A percentile compares a stretch with the other conserved stretches of the same genome.
phyloP scores from a whole-genome alignment of 30 jellyfish, hydroid and myxozoan genomes.

The Aurelia aurita region DNA sequence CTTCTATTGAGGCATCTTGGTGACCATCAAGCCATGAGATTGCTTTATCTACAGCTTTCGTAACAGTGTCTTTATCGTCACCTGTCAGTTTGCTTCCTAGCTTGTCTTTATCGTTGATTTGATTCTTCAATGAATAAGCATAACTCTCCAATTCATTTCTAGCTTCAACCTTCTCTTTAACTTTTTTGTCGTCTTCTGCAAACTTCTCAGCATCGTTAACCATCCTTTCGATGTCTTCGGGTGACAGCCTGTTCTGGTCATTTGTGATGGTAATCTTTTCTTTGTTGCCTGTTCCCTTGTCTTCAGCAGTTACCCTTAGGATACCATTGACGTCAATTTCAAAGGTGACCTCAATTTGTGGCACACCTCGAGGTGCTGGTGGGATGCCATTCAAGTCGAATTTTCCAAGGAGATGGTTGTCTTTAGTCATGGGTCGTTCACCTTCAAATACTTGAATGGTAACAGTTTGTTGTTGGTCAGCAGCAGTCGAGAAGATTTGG shows the following conservation, averaged over 20 bases:
- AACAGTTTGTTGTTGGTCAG: slow-evolving; percentile 98
- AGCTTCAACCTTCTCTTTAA: slow-evolving; percentile 96
- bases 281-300: slow-evolving; percentile 98
- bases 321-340: slow-evolving; percentile 99
- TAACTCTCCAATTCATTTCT: slow-evolving; percentile 95
- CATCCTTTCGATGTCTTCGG: slow-evolving; percentile 99
- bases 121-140: slow-evolving; percentile 96
- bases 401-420: slow-evolving; percentile 98
- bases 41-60: slow-evolving; percentile 96
- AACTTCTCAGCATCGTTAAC: slow-evolving; percentile 99
- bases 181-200: slow-evolving; percentile 99
- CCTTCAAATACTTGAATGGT: slow-evolving; percentile 99
- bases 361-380: slow-evolving; percentile 99
- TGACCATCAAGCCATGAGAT: slow-evolving; percentile 95
- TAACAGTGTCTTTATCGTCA: slow-evolving; percentile 91
- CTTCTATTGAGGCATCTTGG: slow-evolving; percentile 95
- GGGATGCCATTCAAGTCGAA: slow-evolving; percentile 97
- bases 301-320: slow-evolving; percentile 99
- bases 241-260: slow-evolving; percentile 98
- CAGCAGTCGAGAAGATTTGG: slow-evolving; percentile 99
- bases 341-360: slow-evolving; percentile 99
- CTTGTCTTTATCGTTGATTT: slow-evolving; percentile 92
- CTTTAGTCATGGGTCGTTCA: slow-evolving; percentile 99
- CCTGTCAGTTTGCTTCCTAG: slow-evolving; percentile 96
- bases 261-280: slow-evolving; percentile 99